Evolutionary conservation across 2,797 vertebrate genomes (phyloP), one percentile per base, ranked within the genome.

Genomic region (Chlorospingus semifuscus): DNA sequence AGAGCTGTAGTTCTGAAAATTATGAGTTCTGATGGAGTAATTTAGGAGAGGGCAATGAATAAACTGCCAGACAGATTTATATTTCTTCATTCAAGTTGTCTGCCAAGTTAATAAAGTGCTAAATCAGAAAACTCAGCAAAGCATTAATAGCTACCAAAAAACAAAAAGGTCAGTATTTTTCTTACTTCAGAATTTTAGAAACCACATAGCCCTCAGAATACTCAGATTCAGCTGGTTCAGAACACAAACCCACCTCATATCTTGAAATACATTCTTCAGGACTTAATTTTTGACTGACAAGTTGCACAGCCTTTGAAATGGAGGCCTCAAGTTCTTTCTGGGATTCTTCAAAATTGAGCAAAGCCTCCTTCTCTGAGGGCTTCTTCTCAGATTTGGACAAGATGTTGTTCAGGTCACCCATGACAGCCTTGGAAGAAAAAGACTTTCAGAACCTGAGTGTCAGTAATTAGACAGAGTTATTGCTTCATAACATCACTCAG

Each of bases 301-400:
- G 90, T 37, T 96, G 97, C 65, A 98, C 97, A 32, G 98, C 98
- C 89, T 98, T 98, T 6, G 90, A 94, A 95, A 99, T 98, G 69
- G 98, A 98, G 3, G 98, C 97, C 93, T 99, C 98, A 9, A 99
- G 98, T 39, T 98, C 98, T 90, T 98, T 98, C 91, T 98, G 98
- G 24, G 98, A 98, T 78, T 98, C 98, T 87, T 99, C 98, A 95
- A 99, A 98, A 52, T 97, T 97, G 46, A 96, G 97, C 93, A 97
- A 98, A 63, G 98, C 97, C 61, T 98, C 98, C 30, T 97, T 97
- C 76, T 98, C 98, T 12, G 26, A 98, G 65, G 89, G 82, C 20
- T 8, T 75, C 15, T 87, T 90, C 32, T 83, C 49, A 39, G 87
- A 92, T 72, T 90, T 88, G 63, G 84, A 94, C 36, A 97, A 49